Evolutionary conservation across 2,113 vertebrate species (phyloP).

Genomic region (Cinclus cinclus): DNA sequence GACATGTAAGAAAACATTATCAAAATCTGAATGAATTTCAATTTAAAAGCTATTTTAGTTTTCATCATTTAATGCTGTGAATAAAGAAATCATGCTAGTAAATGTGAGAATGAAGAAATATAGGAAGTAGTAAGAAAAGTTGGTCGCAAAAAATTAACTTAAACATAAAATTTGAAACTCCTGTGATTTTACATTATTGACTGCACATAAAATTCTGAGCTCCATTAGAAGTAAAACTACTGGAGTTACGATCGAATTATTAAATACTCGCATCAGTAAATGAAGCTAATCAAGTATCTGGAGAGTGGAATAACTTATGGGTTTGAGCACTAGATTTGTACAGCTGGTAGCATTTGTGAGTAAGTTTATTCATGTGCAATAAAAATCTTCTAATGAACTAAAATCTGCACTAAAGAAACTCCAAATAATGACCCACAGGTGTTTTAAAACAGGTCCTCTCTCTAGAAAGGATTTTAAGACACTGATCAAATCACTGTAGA

Average conservation of each 20-base stretch:
- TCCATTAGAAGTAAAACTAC: conserved; percentile 36
- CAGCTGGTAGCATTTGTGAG: conserved; percentile 62
- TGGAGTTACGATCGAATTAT: neutral
- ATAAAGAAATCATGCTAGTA: neutral
- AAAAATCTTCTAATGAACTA: conserved; percentile 37
- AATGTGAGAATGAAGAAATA: neutral
- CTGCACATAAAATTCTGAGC: neutral
- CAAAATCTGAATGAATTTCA: neutral
- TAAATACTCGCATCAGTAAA: conserved; percentile 24
- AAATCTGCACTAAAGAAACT: conserved; percentile 26
- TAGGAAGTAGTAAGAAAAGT: neutral
- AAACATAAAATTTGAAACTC: conserved; percentile 11
- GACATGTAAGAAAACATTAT: neutral
- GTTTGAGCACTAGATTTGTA: conserved; percentile 52
- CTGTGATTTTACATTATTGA: conserved; percentile 2
- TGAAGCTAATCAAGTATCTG: conserved; percentile 15
- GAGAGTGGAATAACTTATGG: conserved; percentile 5
- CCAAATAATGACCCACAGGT: neutral
- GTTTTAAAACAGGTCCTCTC: neutral
- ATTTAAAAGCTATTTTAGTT: neutral
- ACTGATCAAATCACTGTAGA: neutral
- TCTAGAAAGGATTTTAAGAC: neutral
- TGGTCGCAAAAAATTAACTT: neutral
- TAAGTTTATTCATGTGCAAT: conserved; percentile 35
- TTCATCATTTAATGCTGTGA: neutral